Percentiles rank a stretch among this genome's conserved stretches.
phyloP scores from a whole-genome alignment of 1,140 invertebrate species.

The Eriocheir sinensis region DNA sequence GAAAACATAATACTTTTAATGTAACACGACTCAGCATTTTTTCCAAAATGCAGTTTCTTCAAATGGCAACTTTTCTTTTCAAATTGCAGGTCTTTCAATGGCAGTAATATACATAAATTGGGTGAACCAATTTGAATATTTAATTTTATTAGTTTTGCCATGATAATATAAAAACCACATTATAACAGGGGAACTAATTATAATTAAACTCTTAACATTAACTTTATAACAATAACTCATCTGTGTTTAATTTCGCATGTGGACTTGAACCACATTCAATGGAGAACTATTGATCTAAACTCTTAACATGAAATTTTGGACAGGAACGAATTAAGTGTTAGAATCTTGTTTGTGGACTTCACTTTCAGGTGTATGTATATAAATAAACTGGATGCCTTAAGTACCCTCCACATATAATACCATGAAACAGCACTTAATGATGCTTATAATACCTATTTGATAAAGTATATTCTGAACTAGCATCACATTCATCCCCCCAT shows the following conservation, averaged over 20 bases:
- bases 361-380: neutral
- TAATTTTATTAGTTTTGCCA: too few relatives aligned
- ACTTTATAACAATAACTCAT: neutral
- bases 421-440: neutral
- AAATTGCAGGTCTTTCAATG: neutral
- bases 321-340: neutral
- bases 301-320: neutral
- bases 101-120: neutral
- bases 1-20: neutral
- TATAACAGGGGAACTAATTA: too few relatives aligned
- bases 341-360: neutral
- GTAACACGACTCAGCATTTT: neutral
- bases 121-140: neutral
- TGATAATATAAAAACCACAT: too few relatives aligned
- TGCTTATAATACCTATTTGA: neutral
- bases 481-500: neutral
- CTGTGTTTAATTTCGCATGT: too few relatives aligned
- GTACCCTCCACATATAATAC: neutral
- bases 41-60: neutral
- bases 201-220: neutral
- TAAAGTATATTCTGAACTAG: constrained; percentile 6
- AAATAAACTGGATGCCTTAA: neutral
- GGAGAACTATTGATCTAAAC: neutral
- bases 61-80: neutral
- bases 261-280: too few relatives aligned